Percentiles rank a stretch among this genome's conserved stretches.
Conservation (phyloP, 2,113 vertebrate genomes). For the Ardeotis arabs region DNA sequence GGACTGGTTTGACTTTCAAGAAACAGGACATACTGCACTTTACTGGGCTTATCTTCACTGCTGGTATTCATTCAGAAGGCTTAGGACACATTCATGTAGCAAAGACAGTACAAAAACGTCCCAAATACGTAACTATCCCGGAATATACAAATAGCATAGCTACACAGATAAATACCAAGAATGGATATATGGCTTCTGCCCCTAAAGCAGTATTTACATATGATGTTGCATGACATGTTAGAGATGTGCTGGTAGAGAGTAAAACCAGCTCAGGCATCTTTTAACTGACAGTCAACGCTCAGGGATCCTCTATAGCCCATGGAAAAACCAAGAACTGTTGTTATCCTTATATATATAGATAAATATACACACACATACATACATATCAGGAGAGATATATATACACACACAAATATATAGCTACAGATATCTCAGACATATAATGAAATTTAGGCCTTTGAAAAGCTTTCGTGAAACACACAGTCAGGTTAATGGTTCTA, state of each 20-base stretch:
- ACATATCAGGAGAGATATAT: background rate
- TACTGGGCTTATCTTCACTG: background rate
- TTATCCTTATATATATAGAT: background rate
- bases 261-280: background rate
- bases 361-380: too few species aligned
- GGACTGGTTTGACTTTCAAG: background rate
- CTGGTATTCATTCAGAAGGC: background rate
- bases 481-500: background rate
- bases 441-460: background rate
- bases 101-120: background rate
- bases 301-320: background rate
- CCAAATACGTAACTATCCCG: background rate
- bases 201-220: background rate
- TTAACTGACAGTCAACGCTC: background rate
- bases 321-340: background rate
- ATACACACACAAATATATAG: too few species aligned
- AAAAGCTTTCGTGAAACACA: background rate
- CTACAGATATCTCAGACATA: background rate
- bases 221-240: background rate
- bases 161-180: background rate
- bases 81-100: background rate
- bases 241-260: background rate
- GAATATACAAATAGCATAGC: background rate
- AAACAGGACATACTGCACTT: background rate
- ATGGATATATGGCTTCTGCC: background rate